Evolutionary conservation across 1,140 invertebrate genomes (phyloP).

Genomic region (Metaphire vulgaris): DNA sequence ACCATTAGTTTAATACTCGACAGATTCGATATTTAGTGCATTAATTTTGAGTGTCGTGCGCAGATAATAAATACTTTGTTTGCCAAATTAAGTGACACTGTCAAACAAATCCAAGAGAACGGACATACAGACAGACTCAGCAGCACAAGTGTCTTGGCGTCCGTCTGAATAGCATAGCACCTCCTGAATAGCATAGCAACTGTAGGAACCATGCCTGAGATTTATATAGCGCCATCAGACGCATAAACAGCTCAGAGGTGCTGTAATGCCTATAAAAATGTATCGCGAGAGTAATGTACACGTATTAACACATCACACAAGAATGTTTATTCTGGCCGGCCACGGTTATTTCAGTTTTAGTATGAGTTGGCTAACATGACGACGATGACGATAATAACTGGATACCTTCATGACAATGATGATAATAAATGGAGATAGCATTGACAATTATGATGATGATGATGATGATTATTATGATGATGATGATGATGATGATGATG

Average conservation of each 20-base stretch:
- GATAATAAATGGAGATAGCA: too few relatives aligned
- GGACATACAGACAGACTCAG: too few relatives aligned
- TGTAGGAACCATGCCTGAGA: not conserved
- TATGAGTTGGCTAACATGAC: not conserved
- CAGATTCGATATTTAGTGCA: too few relatives aligned
- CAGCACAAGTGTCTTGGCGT: too few relatives aligned
- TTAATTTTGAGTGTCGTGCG: too few relatives aligned
- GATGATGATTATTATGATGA: not conserved
- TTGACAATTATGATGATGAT: not conserved
- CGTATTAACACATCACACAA: not conserved
- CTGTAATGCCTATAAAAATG: not conserved
- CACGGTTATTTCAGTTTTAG: too few relatives aligned
- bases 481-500: slow-evolving; percentile 2
- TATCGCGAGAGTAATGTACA: not conserved
- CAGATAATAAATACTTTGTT: too few relatives aligned
- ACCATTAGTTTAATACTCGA: too few relatives aligned
- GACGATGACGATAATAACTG: not conserved
- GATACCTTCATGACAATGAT: too few relatives aligned
- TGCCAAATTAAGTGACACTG: too few relatives aligned
- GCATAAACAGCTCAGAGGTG: not conserved
- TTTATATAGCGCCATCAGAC: not conserved
- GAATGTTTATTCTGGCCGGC: not conserved
- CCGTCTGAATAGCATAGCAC: too few relatives aligned
- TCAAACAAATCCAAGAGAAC: too few relatives aligned
- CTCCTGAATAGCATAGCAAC: not conserved